Conservation (phyloP, 2,888 invertebrate species). For the Epinotia brunnichana region DNA sequence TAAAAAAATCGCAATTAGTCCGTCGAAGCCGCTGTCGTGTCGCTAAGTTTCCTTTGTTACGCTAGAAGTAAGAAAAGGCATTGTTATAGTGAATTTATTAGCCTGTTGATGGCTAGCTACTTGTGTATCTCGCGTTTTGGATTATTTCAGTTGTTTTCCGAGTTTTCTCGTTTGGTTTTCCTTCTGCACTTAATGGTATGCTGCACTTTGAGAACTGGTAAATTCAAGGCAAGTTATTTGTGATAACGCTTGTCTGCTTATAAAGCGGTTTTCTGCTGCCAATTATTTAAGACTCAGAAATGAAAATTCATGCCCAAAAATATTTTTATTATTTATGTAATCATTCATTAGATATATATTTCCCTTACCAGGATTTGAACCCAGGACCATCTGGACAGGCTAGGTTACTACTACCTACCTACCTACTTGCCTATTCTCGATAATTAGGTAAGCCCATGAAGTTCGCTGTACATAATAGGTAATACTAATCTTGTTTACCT, state of each 20-base stretch:
- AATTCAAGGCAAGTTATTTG: conserved; percentile 25
- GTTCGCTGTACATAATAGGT: not conserved
- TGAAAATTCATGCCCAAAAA: too few relatives aligned
- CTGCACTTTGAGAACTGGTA: conserved; percentile 24
- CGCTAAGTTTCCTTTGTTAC: conserved; percentile 80
- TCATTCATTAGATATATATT: too few relatives aligned
- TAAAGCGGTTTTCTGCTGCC: not conserved
- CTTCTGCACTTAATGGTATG: conserved; percentile 33
- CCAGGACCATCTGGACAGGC: too few relatives aligned
- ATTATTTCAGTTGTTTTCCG: conserved; percentile 55
- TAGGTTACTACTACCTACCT: too few relatives aligned
- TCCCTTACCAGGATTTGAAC: too few relatives aligned
- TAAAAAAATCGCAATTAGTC: conserved; percentile 78
- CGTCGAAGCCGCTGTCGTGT: conserved; percentile 68
- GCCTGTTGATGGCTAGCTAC: conserved; percentile 61
- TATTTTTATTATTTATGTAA: too few relatives aligned
- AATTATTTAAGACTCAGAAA: not conserved
- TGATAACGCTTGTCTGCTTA: conserved; percentile 10
- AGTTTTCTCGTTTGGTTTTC: conserved; percentile 48
- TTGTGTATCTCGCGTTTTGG: conserved; percentile 45
- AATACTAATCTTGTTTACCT: conserved; percentile 42
- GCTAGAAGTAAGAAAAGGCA: conserved; percentile 69
- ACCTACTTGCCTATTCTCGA: too few relatives aligned
- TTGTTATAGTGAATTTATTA: conserved; percentile 79
- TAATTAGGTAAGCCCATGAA: conserved; percentile 2